Evolutionary conservation across 2,797 vertebrate species (phyloP).

Genomic region (Hephaestus fuliginosus): DNA sequence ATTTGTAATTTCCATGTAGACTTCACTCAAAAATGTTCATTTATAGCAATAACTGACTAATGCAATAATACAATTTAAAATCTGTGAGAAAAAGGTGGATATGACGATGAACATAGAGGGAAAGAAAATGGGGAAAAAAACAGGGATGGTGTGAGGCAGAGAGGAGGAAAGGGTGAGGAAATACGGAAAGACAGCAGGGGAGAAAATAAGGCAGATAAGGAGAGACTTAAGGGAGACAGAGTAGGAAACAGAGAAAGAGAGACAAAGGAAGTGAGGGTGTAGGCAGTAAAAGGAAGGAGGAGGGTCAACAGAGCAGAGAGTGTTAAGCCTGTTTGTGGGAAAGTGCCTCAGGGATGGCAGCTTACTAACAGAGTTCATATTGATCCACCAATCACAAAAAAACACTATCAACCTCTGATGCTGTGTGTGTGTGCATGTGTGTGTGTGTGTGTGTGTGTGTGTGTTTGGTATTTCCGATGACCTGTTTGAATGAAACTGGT

Average conservation of each 20-base stretch:
- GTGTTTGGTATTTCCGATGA: slow-evolving; percentile 17
- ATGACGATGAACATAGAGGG: not conserved
- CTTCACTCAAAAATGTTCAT: not conserved
- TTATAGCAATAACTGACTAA: slow-evolving; percentile 3
- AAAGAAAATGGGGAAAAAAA: not conserved
- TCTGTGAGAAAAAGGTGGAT: not conserved
- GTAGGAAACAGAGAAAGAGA: slow-evolving; percentile 27
- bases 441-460: slow-evolving; percentile 24
- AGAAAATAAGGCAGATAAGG: slow-evolving; percentile 31
- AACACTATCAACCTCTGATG: slow-evolving; percentile 51
- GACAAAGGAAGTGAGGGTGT: slow-evolving; percentile 65
- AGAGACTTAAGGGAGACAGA: slow-evolving; percentile 26
- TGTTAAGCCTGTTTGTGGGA: slow-evolving; percentile 81
- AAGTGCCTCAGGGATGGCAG: slow-evolving; percentile 78
- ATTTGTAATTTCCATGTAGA: not conserved
- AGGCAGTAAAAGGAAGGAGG: slow-evolving; percentile 37
- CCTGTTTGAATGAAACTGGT: slow-evolving; percentile 22
- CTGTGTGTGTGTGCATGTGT: slow-evolving; percentile 15
- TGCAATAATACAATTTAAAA: slow-evolving; percentile 5
- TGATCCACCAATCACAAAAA: slow-evolving; percentile 77
- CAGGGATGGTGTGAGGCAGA: not conserved
- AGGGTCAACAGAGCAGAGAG: slow-evolving; percentile 54
- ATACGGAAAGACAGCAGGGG: not conserved
- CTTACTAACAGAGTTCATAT: slow-evolving; percentile 76
- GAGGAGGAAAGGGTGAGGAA: not conserved